phyloP scores from a whole-genome alignment of 37 sponge, comb jelly and placozoan genomes.

The Agelas oroides region DNA sequence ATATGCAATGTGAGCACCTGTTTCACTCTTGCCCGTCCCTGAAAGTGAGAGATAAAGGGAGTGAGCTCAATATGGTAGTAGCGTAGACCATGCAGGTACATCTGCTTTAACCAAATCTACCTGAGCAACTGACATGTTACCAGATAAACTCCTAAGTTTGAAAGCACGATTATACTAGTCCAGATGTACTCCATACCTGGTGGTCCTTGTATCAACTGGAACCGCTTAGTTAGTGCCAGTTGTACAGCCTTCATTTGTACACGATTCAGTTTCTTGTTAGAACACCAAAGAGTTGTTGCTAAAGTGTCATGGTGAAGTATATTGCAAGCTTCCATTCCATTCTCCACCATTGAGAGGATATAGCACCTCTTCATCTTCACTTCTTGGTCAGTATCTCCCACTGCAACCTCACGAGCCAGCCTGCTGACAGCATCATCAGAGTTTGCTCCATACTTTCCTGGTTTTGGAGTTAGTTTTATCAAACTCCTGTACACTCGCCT shows the following conservation, averaged over 20 bases:
- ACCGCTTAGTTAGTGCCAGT: constrained; percentile 24
- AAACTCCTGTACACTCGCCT: constrained; percentile 49
- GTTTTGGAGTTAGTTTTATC: not conserved
- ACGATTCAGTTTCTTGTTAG: constrained; percentile 32
- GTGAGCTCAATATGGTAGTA: too few species aligned
- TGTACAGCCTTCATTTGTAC: constrained; percentile 41
- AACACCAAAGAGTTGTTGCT: constrained; percentile 22
- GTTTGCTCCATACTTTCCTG: not conserved
- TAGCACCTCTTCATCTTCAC: not conserved
- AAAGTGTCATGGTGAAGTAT: too few species aligned
- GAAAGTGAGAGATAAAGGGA: too few species aligned
- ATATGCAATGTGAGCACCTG: constrained; percentile 82
- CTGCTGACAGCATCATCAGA: not conserved
- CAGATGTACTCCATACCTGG: constrained; percentile 53
- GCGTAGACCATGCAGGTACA: too few species aligned
- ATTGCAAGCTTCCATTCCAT: too few species aligned
- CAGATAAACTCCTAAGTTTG: too few species aligned
- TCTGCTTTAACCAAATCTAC: too few species aligned
- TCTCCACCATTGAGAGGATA: too few species aligned
- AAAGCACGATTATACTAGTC: too few species aligned
- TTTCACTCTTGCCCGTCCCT: constrained; percentile 85
- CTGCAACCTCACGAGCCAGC: not conserved
- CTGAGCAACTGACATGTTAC: too few species aligned
- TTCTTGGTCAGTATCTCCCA: not conserved
- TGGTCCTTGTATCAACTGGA: constrained; percentile 82